Evolutionary conservation across 2,797 vertebrate species (phyloP).

Genomic region (Arctocebus calabarensis): DNA sequence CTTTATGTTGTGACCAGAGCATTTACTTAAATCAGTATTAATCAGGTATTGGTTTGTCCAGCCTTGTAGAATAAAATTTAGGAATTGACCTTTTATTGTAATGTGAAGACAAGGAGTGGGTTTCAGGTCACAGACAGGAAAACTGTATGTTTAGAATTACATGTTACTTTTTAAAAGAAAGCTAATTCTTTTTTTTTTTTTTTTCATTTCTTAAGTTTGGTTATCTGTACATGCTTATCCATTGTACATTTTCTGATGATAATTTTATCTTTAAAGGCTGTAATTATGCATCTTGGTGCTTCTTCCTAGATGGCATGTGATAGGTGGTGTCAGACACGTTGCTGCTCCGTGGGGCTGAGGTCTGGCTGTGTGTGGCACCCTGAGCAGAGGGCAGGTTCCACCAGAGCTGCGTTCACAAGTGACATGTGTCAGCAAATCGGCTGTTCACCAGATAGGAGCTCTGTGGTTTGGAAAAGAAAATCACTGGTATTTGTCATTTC

Average conservation of each 20-base stretch:
- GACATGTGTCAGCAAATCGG: not conserved
- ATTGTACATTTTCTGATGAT: not conserved
- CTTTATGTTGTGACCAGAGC: not conserved
- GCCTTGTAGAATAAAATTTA: constrained; percentile 8
- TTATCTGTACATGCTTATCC: not conserved
- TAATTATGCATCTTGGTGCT: not conserved
- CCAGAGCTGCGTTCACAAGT: not conserved
- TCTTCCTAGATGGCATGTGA: not conserved
- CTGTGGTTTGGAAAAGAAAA: not conserved
- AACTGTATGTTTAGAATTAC: not conserved
- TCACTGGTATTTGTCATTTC: not conserved
- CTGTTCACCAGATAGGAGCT: not conserved
- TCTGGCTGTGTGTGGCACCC: not conserved
- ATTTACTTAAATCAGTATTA: not conserved
- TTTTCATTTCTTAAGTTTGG: not conserved
- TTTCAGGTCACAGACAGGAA: not conserved
- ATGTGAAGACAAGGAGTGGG: not conserved
- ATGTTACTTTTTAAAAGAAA: no score
- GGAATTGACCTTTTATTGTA: constrained; percentile 15
- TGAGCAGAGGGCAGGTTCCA: not conserved
- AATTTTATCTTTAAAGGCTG: constrained; percentile 36
- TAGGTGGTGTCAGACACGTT: not conserved
- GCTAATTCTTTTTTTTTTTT: not conserved
- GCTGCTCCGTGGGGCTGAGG: not conserved
- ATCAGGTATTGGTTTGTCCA: constrained; percentile 10